Base-by-base conservation (phyloP, 1,140 invertebrate genomes). In the Bombus waltoni region DNA sequence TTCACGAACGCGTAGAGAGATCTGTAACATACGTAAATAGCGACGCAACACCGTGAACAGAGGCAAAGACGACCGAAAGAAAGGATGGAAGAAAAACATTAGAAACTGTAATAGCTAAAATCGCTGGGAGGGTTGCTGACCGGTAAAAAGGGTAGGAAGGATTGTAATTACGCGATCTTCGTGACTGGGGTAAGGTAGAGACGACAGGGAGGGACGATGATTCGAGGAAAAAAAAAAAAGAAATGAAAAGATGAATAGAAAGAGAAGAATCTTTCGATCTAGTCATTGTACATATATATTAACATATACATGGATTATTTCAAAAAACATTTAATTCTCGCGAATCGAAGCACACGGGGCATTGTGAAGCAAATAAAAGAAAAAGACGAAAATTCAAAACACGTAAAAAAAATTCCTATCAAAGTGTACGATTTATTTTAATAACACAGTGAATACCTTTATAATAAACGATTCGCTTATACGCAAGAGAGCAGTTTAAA, bases 91-190 rank as follows among this genome's bases (percentile, higher is more conserved):
- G 83, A 25, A 53, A 65, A 44, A 76, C 71, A 87, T 53, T 59
- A 44, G 65, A 71, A 35, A 44, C 59, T 8, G 28, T 59, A 76
- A 76, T 59, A 53, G 22, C 35, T 77, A 40, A 62, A 77, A 77
- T 89, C 70, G 86, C 81, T 79, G 38, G 75, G 62, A 62, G 85
- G 81, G 81, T 75, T 79, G 80, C 76, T 78, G 75, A 62, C 80
- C 68, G 62, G 65, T 62, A 83, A 86, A 86, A 76, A 44, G 87
- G 75, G 44, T 28, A 76, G 75, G 79, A 75, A 83, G 59, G 53
- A 72, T 62, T 65, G 87, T 83, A 89, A 89, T 88, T 89, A 88
- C 87, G 65, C 83, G 80, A 83, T 83, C 87, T 85, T 86, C 87
- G 68, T 38, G 83, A 79, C 47, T 53, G 47, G 88, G 73, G 35